Percentiles rank a stretch among this genome's conserved stretches.
phyloP scores from a whole-genome alignment of 2,888 invertebrate species.

The Nemoura dubitans region DNA sequence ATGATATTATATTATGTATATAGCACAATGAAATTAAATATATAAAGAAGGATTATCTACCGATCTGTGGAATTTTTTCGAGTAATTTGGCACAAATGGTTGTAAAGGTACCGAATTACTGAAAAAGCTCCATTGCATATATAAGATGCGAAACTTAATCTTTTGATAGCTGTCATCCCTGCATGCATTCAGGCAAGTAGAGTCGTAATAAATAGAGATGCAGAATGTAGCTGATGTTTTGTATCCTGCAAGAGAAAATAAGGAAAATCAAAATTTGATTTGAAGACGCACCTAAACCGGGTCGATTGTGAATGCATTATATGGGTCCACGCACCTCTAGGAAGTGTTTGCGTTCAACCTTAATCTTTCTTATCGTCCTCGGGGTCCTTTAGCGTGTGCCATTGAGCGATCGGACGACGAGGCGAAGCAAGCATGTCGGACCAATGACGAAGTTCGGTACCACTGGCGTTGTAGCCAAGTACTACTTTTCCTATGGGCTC shows the following conservation, averaged over 20 bases:
- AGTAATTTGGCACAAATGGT: background rate
- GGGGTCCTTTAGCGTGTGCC: constrained; percentile 99
- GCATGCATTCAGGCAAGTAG: constrained; percentile 7
- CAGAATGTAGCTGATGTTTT: background rate
- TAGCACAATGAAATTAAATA: background rate
- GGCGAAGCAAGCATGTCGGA: constrained; percentile 99
- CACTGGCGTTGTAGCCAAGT: constrained; percentile 96
- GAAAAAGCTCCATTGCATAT: background rate
- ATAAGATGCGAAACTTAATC: background rate
- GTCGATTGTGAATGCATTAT: too few species aligned
- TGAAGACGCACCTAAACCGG: too few species aligned
- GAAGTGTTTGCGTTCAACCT: constrained; percentile 51
- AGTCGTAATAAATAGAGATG: background rate
- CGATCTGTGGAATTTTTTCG: background rate
- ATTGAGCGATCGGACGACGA: constrained; percentile 98
- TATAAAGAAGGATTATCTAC: background rate
- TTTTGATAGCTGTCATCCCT: background rate
- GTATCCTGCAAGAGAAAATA: background rate
- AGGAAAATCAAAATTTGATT: too few species aligned
- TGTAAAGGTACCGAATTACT: background rate
- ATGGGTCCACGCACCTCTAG: background rate
- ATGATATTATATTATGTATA: background rate
- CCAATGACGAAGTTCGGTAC: constrained; percentile 99
- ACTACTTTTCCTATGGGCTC: constrained; percentile 99
- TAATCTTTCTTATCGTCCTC: constrained; percentile 92